A percentile compares a stretch with the other conserved stretches of the same genome.
These are phyloP conservation scores for Oligia strigilis DNA, from an alignment of 2,888 invertebrate genomes.

Conservation along the genomic window DNA sequence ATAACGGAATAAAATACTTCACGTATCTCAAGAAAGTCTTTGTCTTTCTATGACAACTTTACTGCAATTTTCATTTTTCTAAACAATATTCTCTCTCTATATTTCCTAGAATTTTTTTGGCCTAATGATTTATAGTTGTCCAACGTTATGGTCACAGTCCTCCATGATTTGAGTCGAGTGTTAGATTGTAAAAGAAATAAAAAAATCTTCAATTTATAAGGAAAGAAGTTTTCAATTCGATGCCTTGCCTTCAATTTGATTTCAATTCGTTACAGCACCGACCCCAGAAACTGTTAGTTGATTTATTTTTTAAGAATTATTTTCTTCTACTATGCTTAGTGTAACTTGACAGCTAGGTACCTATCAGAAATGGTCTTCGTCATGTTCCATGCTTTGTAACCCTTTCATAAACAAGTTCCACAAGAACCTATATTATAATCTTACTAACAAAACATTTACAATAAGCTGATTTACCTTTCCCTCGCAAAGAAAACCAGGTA, in stretches of 20 bases:
- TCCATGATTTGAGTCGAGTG: neutral
- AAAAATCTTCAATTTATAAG: neutral
- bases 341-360: neutral
- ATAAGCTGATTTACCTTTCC: constrained; percentile 32
- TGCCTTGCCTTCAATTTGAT: constrained; percentile 26
- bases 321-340: neutral
- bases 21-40: neutral
- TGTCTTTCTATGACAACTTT: constrained; percentile 24
- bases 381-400: constrained; percentile 1
- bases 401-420: constrained; percentile 32
- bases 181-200: neutral
- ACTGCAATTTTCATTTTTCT: constrained; percentile 11
- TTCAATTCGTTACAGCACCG: constrained; percentile 39
- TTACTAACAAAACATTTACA: constrained; percentile 28
- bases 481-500: constrained; percentile 39
- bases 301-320: constrained; percentile 13
- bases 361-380: neutral
- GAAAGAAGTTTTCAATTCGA: constrained; percentile 16
- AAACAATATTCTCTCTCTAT: neutral
- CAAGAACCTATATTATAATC: constrained; percentile 21
- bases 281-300: constrained; percentile 19
- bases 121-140: neutral
- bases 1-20: constrained; percentile 21
- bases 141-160: neutral
- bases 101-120: neutral